Base-by-base conservation (phyloP, 2,888 invertebrate species). In the Ptycholaimellus sp. region DNA sequence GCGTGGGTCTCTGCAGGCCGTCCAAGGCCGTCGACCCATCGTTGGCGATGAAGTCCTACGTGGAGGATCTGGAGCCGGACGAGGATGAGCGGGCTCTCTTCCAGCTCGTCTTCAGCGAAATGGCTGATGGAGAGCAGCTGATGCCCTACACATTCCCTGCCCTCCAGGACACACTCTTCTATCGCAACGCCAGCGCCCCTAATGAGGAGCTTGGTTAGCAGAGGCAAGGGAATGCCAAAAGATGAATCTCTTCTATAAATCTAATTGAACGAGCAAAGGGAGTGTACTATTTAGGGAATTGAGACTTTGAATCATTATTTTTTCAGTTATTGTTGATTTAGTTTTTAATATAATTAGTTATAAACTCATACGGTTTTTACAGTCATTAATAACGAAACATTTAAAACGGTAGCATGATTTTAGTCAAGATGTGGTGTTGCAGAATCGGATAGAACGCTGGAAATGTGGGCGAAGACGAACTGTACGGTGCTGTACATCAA, bases 1-100 rank as follows among this genome's bases (percentile, higher is more conserved):
- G 87, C 67, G 82, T 90, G 50, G 87, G 90, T 87, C 71, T 85
- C 64, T 85, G 85, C 56, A 80, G 81, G 0, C 76, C 76, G 54
- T 75, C 76, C 3, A 77, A 77, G 49, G 71, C 73, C 48, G 74
- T 76, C 2, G 69, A 71, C 27, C 74, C 72, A 37, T 71, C 72
- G 14, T 59, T 79, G 42, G 74, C 73, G 28, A 69, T 68, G 49
- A 76, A 77, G 54, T 82, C 81, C 16, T 75, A 81, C 49, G 76
- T 83, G 2, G 82, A 81, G 56, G 78, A 79, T 45, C 67, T 78
- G 39, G 77, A 79, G 45, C 67, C 78, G 36, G 68, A 69, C 16
- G 79, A 80, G 44, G 74, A 78, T 18, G 71, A 80, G 27, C 76
- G 77, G 0, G 76, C 75, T 28, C 62, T 87, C 25, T 85, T 85